Base-by-base conservation (phyloP, 2,888 invertebrate species). In the Drosophila borealis region DNA sequence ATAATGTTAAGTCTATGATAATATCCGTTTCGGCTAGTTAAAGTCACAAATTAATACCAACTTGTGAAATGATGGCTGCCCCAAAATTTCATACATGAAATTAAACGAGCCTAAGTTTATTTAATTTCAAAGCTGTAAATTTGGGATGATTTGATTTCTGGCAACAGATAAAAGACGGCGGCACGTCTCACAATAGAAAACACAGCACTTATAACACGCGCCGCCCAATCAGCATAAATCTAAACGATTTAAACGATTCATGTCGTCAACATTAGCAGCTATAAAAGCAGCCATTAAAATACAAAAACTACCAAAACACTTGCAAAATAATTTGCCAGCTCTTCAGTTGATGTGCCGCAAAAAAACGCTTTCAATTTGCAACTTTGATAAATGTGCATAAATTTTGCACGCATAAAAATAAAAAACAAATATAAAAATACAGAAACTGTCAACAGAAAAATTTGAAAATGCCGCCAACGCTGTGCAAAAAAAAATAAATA, bases 351-450 rank as follows among this genome's bases (percentile, higher is more conserved):
- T 71, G 57, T 65, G 67, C 71, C 65, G 65, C 56, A 29, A 2
- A 29, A 63, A 57, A 44, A 39, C 33, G 21, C 45, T 65, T 76
- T 54, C 45, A 64, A 64, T 70, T 65, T 60, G 21, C 48, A 54
- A 54, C 51, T 17, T 17, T 57, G 51, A 67, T 66, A 64, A 79
- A 72, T 81, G 59, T 64, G 74, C 74, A 81, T 74, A 76, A 70
- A 79, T 81, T 84, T 73, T 74, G 59, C 70, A 84, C 81, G 76
- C 80, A 74, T 61, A 64, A 67, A 44, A 19, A 45, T 11, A 4
- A 2, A 17, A 4, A 2, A 17, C 17, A 17, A 17, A 29, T n/a
- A n/a, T n/a, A 10, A 17, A 41, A 48, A n/a, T 2, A 10, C 13
- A 2, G 45, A 36, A 75, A 64, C 80, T 81, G 65, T 81, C 80